phyloP scores from a whole-genome alignment of 2,113 vertebrate species.

The Apistogramma diplotaenia region DNA sequence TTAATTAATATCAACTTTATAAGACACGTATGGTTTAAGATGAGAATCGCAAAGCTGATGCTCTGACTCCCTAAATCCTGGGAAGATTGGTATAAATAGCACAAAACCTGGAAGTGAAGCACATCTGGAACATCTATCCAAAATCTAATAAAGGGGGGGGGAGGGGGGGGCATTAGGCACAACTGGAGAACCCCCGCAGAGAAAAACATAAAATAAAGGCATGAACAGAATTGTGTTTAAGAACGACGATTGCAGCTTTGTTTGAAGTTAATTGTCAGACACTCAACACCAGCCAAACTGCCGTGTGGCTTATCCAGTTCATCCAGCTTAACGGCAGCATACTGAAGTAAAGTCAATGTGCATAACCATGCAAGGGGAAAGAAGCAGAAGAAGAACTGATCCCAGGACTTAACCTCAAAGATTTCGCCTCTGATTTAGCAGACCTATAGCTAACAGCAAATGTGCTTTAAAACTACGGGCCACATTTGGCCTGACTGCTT shows the following conservation, averaged over 20 bases:
- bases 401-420: background rate
- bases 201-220: background rate
- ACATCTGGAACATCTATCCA: background rate
- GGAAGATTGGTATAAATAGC: background rate
- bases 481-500: background rate
- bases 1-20: background rate
- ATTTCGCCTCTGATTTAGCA: background rate
- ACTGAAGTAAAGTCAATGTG: background rate
- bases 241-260: background rate
- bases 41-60: background rate
- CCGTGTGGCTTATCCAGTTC: background rate
- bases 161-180: too few relatives aligned
- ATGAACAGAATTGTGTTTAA: background rate
- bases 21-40: background rate
- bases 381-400: background rate
- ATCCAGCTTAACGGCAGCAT: background rate
- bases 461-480: background rate
- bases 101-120: background rate
- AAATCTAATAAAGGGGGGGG: background rate
- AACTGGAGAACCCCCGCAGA: background rate
- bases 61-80: background rate
- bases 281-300: background rate
- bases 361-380: background rate
- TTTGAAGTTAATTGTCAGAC: background rate
- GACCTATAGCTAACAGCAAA: background rate